phyloP scores from a whole-genome alignment of 1,140 invertebrate species.

The Drosophila leontia region DNA sequence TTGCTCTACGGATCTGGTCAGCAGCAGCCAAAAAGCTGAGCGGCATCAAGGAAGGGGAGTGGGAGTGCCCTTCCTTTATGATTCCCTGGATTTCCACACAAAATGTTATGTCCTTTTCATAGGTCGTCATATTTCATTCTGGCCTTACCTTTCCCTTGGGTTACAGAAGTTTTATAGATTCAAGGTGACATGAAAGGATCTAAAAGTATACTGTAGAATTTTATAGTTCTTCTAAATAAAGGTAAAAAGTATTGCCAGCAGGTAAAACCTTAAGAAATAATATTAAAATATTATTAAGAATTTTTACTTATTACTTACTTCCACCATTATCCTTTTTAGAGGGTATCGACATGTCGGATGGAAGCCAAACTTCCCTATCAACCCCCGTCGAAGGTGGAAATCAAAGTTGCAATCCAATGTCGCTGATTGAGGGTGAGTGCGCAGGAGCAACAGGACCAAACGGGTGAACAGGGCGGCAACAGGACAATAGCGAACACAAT shows the following conservation, averaged over 20 bases:
- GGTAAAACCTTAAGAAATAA: neutral
- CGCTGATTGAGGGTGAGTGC: constrained; percentile 29
- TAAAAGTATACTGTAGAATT: neutral
- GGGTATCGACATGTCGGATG: neutral
- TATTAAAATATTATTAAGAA: no score
- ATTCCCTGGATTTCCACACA: neutral
- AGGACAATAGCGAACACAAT: constrained; percentile 57
- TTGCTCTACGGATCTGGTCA: constrained; percentile 37
- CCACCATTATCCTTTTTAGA: neutral
- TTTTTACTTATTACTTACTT: neutral
- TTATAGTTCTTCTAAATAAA: neutral
- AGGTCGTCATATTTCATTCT: constrained; percentile 8
- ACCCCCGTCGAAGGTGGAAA: constrained; percentile 10
- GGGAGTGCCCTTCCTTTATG: constrained; percentile 16
- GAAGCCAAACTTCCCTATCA: neutral
- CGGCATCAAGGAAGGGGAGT: neutral
- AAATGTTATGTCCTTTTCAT: constrained; percentile 23
- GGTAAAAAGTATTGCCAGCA: neutral
- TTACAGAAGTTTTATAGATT: neutral
- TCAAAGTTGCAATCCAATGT: constrained; percentile 12
- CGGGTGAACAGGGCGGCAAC: constrained; percentile 29
- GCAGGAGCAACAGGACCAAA: constrained; percentile 43
- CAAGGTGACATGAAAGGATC: neutral
- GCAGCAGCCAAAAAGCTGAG: constrained; percentile 36
- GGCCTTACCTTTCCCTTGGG: neutral